Evolutionary conservation across 1,140 invertebrate genomes (phyloP).

Genomic region (Brachionus rotundiformis): DNA sequence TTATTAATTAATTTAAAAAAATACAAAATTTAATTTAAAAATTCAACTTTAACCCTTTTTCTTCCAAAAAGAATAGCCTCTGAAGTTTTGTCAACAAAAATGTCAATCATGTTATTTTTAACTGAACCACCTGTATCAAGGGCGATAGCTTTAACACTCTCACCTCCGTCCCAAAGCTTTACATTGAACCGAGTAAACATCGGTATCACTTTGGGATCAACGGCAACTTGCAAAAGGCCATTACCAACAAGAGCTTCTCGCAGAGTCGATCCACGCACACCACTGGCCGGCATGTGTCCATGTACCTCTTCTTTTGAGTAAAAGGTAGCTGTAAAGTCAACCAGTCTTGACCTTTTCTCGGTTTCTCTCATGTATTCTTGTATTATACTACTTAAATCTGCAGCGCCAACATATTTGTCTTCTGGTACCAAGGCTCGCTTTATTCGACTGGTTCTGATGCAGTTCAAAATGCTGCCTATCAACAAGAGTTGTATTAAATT

Average conservation of each 20-base stretch:
- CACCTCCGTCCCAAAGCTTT: constrained; percentile 8
- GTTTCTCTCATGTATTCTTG: background rate
- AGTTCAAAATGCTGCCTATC: background rate
- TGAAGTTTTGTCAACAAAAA: background rate
- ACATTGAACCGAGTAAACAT: constrained; percentile 32
- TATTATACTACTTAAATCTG: background rate
- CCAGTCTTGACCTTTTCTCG: background rate
- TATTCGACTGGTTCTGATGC: background rate
- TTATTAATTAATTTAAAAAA: background rate
- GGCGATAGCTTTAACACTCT: constrained; percentile 10
- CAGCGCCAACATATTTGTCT: background rate
- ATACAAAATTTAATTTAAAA: background rate
- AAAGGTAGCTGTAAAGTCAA: constrained; percentile 2
- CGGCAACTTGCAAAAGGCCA: constrained; percentile 20
- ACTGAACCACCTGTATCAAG: constrained; percentile 15
- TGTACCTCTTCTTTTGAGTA: constrained; percentile 30
- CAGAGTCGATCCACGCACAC: constrained; percentile 14
- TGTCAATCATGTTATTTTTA: constrained; percentile 12
- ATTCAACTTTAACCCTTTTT: constrained; percentile 19
- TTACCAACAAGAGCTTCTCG: background rate
- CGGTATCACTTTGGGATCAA: constrained; percentile 33
- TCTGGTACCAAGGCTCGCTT: background rate
- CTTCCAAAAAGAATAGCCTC: constrained; percentile 14
- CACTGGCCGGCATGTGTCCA: background rate
- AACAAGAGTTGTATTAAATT: background rate